Conservation (phyloP, 1,140 invertebrate species). For the Hesperophylax magnus region DNA sequence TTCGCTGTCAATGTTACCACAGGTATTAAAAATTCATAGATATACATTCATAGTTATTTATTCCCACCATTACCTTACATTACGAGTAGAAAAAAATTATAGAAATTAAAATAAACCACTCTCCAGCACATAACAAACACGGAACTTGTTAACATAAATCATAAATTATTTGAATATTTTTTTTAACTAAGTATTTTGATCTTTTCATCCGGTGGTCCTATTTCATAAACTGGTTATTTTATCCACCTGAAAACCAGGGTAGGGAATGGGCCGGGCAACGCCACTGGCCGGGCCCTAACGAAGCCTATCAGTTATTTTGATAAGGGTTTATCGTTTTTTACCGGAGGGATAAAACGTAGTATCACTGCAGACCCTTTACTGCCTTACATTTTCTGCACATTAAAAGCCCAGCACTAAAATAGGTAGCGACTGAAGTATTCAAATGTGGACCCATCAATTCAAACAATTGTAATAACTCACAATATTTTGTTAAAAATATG, state of each 20-base stretch:
- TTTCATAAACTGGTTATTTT: constrained; percentile 31
- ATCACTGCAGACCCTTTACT: constrained; percentile 50
- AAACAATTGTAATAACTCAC: too few relatives aligned
- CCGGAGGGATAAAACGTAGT: constrained; percentile 49
- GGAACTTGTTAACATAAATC: too few relatives aligned
- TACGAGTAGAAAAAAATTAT: too few relatives aligned
- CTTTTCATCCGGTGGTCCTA: constrained; percentile 23
- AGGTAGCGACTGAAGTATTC: background rate
- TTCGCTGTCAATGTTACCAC: too few relatives aligned
- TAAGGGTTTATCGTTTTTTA: constrained; percentile 58
- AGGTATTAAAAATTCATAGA: too few relatives aligned
- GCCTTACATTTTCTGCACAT: constrained; percentile 42
- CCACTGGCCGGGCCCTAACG: constrained; percentile 34
- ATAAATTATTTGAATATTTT: background rate
- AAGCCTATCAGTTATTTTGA: constrained; percentile 57
- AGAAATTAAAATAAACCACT: too few relatives aligned
- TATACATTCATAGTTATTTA: too few relatives aligned
- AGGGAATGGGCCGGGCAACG: background rate
- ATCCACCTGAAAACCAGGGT: constrained; percentile 5
- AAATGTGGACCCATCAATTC: constrained; percentile 19
- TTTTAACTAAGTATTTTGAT: background rate
- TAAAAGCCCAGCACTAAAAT: constrained; percentile 20
- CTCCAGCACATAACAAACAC: too few relatives aligned
- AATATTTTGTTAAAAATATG: too few relatives aligned
- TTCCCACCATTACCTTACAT: too few relatives aligned